Evolutionary conservation across 2,888 invertebrate genomes (phyloP), one percentile per base, ranked within the genome.

Genomic region (Drosophila parthenogenetica): DNA sequence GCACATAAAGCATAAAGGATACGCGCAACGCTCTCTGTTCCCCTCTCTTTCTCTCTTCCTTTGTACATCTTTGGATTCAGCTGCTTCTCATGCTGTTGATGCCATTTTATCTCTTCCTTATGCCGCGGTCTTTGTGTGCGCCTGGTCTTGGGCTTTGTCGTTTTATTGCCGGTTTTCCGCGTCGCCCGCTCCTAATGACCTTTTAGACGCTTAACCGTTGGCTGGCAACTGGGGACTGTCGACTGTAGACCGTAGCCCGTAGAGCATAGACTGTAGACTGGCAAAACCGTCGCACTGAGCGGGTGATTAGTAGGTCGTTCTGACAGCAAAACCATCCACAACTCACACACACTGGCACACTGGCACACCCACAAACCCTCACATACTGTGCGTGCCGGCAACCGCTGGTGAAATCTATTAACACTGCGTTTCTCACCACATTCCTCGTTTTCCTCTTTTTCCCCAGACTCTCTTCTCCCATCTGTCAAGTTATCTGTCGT

Each of bases 1-100:
- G 67, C 74, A 77, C 77, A 83, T 83, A 86, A 83, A 87, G 82
- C 79, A 82, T 82, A 85, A 81, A 82, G 87, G 79, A 79, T 77
- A 73, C 81, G 82, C 75, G 79, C 70, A 48, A 72, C 58, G 64
- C 65, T 65, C 65, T 61, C 59, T 78, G 46, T 55, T 32, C 60
- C 43, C 17, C 13, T n/a, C 17, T 29, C 29, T 8, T 8, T 8
- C 29, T 29, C 29, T 29, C 29, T 29, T 29, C 29, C 29, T 29
- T 29, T 29, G 29, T 29, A 29, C 29, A 29, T 29, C 29, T 29
- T 29, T 29, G 29, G 29, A 29, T 29, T 8, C 25, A 17, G 43
- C 39, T 50, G 40, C 53, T 51, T 16, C 43, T 62, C 39, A 49
- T 59, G 46, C 54, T 37, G 50, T 55, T 57, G 42, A 63, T 67